phyloP scores from a whole-genome alignment of 2,888 invertebrate species.

The Drosophila rubida region DNA sequence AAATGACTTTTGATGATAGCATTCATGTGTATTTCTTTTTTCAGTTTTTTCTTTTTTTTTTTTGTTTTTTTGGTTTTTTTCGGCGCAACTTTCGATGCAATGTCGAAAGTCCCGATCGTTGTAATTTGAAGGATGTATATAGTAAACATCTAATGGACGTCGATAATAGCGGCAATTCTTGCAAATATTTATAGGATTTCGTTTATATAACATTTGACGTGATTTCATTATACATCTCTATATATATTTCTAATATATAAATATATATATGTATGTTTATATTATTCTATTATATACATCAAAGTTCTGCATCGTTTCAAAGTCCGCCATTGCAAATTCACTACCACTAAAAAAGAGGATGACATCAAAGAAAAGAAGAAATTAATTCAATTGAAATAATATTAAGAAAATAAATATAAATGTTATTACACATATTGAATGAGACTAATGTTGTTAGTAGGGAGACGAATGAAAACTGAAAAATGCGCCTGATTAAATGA shows the following conservation, averaged over 20 bases:
- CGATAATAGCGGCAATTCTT: constrained; percentile 49
- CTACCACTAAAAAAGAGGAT: constrained; percentile 63
- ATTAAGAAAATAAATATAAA: constrained; percentile 12
- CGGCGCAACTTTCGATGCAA: constrained; percentile 26
- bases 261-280: constrained; percentile 27
- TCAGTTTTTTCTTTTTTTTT: not conserved
- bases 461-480: constrained; percentile 19
- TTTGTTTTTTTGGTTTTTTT: not conserved
- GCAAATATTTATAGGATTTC: constrained; percentile 44
- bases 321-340: constrained; percentile 78
- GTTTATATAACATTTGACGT: constrained; percentile 42
- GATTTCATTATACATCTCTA: constrained; percentile 31
- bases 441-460: constrained; percentile 35
- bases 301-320: constrained; percentile 71
- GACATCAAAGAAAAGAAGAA: constrained; percentile 36
- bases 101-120: constrained; percentile 39
- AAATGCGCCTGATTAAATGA: constrained; percentile 11
- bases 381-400: constrained; percentile 46
- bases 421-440: constrained; percentile 12
- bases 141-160: constrained; percentile 60
- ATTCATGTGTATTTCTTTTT: constrained; percentile 10
- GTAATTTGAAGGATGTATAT: constrained; percentile 35
- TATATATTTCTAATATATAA: constrained; percentile 34
- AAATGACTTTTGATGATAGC: constrained; percentile 48
- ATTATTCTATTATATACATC: constrained; percentile 59